Evolutionary conservation across 2,797 vertebrate species (phyloP), one percentile per base, ranked within the genome.

Genomic region (Dendrocincla fuliginosa): DNA sequence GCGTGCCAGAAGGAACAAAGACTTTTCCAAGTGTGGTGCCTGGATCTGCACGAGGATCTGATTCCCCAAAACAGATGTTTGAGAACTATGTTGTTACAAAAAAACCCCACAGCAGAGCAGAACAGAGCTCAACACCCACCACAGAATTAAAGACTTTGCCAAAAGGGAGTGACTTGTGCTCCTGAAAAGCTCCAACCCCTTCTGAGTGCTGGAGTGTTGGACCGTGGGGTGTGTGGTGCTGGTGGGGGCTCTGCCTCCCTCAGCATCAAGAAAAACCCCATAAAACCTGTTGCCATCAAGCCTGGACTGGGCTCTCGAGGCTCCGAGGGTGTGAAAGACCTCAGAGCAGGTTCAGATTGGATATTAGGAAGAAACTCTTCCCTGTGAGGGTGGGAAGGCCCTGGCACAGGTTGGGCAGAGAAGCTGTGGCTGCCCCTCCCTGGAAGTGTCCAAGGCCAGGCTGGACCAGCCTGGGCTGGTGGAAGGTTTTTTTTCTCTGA

Each of bases 11-110:
- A 5, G 23, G 22, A 81, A 18, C 22, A 32, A 27, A 44, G 11
- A 8, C 5, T 4, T 16, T 2, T 14, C 13, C 39, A 5, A 1
- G 3, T 2, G 42, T 18, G 67, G 33, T 10, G 6, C 70, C n/a
- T 2, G 30, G 19, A 13, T 33, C 44, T 23, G n/a, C 41, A 1
- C 16, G 8, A 33, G 47, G 35, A 35, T 5, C 19, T 16, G 32
- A 15, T 33, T 22, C 55, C 39, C 81, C 46, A 19, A 23, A 18
- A 10, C 33, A 13, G 1, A 0, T 11, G 6, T 11, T 14, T 53
- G 57, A 44, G 19, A 33, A 6, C 25, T 2, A 0, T 4, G 5
- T 14, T 27, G 22, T 20, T 39, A 27, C 11, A 16, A 16, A 57
- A 18, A 39, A 39, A 13, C 12, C 18, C 9, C n/a, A 56, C 1